phyloP scores from a whole-genome alignment of 92 coral and sea anemone species.

The Micromussa lordhowensis region DNA sequence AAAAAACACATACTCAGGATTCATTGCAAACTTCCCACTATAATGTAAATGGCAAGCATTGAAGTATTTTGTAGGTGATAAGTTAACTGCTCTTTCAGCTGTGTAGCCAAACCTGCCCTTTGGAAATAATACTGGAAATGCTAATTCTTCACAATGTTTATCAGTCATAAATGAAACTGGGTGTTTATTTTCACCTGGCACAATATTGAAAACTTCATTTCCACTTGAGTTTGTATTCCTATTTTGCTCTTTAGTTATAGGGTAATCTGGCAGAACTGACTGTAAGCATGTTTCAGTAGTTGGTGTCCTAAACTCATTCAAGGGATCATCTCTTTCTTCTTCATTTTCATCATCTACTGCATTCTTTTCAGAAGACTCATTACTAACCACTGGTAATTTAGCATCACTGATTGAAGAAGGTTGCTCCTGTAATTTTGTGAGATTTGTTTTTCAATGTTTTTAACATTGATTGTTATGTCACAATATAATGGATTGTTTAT shows the following conservation, averaged over 20 bases:
- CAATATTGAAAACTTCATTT: conserved; percentile 60
- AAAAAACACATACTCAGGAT: conserved; percentile 57
- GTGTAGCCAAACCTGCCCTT: conserved; percentile 67
- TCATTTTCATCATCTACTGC: neutral
- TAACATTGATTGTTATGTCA: conserved; percentile 31
- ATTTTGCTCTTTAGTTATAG: conserved; percentile 25
- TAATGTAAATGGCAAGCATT: conserved; percentile 53
- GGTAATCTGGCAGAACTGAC: conserved; percentile 64
- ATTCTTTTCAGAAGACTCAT: too few relatives aligned
- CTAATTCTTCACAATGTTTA: conserved; percentile 68
- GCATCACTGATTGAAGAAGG: too few relatives aligned
- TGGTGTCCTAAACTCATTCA: conserved; percentile 69
- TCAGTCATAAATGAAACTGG: conserved; percentile 69
- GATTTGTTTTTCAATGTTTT: too few relatives aligned
- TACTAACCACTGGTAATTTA: too few relatives aligned
- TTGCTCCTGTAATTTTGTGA: too few relatives aligned
- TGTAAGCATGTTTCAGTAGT: conserved; percentile 71
- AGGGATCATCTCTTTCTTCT: conserved; percentile 62
- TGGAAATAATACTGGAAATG: conserved; percentile 77
- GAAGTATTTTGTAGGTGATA: conserved; percentile 51
- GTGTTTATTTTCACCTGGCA: conserved; percentile 71
- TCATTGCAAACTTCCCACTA: conserved; percentile 56
- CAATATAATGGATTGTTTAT: conserved; percentile 56
- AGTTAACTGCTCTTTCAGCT: conserved; percentile 25
- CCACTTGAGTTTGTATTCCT: conserved; percentile 36